Evolutionary conservation across 2,797 vertebrate genomes (phyloP).

Genomic region (Vespertilio murinus): DNA sequence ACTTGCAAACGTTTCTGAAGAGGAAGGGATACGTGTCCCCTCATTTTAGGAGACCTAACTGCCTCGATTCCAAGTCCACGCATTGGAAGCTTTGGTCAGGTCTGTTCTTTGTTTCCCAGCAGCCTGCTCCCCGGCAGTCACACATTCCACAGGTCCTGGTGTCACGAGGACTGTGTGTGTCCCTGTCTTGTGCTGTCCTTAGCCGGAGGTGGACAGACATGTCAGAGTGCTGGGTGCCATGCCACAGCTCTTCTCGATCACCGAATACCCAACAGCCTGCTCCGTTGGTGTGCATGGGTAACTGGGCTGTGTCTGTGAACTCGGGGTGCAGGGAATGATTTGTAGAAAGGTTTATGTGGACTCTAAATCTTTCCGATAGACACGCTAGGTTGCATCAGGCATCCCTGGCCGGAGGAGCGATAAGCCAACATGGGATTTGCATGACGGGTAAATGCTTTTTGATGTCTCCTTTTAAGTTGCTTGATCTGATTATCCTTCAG

Average conservation of each 20-base stretch:
- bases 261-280: neutral
- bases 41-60: conserved; percentile 30
- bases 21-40: conserved; percentile 23
- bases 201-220: conserved; percentile 37
- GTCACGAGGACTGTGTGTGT: conserved; percentile 45
- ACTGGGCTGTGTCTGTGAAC: neutral
- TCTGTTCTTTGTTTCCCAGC: conserved; percentile 76
- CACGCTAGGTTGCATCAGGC: neutral
- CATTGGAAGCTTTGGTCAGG: conserved; percentile 8
- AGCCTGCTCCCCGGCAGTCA: conserved; percentile 53
- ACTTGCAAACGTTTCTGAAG: conserved; percentile 41
- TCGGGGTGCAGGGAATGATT: neutral
- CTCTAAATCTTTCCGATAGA: conserved; percentile 43
- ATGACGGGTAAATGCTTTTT: conserved; percentile 53
- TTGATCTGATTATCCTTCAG: conserved; percentile 42
- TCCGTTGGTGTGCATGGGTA: neutral
- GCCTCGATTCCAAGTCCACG: neutral
- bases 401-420: conserved; percentile 40
- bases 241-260: neutral
- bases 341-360: neutral
- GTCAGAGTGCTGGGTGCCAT: conserved; percentile 44
- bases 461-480: conserved; percentile 59
- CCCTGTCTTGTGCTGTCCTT: conserved; percentile 40
- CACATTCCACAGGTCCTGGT: conserved; percentile 77
- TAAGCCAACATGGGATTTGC: conserved; percentile 14